Evolutionary conservation across 2,797 vertebrate genomes (phyloP).

Genomic region (Australoheros facetus): DNA sequence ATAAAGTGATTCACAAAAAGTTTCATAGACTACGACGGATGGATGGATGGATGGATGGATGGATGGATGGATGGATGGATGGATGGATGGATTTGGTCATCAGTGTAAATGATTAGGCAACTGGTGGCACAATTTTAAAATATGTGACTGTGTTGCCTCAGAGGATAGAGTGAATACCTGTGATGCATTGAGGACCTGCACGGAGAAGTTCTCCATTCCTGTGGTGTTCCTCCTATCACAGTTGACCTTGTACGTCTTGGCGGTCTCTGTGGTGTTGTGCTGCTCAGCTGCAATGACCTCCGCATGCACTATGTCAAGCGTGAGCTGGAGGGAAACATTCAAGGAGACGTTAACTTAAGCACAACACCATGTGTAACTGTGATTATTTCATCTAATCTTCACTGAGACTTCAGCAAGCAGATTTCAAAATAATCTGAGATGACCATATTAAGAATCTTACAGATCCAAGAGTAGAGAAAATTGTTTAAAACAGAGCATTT

Average conservation of each 20-base stretch:
- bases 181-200: conserved; percentile 90
- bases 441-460: no score
- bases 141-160: neutral
- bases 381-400: neutral
- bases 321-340: conserved; percentile 49
- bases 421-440: neutral
- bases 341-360: neutral
- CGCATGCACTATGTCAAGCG: conserved; percentile 73
- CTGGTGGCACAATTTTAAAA: neutral
- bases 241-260: conserved; percentile 90
- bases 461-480: no score
- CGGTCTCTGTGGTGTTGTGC: conserved; percentile 84
- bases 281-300: conserved; percentile 70
- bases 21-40: neutral
- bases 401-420: accelerated
- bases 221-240: conserved; percentile 90
- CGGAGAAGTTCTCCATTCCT: conserved; percentile 75
- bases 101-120: neutral
- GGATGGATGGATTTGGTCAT: neutral
- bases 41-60: neutral
- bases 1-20: neutral
- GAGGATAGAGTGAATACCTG: conserved; percentile 80
- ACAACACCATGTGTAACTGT: accelerated
- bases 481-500: no score
- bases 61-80: no score